Base-by-base conservation (phyloP, 2,797 vertebrate genomes). In the Nyctibius grandis region DNA sequence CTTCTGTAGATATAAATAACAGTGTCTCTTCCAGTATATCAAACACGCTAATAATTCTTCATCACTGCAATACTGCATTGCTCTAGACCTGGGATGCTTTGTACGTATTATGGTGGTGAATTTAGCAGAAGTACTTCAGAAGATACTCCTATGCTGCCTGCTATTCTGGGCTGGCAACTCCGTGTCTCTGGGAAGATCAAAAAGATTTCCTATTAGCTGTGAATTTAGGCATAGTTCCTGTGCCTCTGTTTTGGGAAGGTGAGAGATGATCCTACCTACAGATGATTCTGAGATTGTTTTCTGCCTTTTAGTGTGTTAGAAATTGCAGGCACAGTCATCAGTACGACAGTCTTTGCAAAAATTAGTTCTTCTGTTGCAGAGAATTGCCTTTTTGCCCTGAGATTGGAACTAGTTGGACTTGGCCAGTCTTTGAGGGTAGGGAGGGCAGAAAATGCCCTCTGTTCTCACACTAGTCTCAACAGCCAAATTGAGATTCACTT, bases 1-100 rank as follows among this genome's bases (percentile, higher is more conserved):
- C 89, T 93, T 94, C 87, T 85, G 90, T 15, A 33, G 78, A 61
- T 91, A 88, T 45, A 92, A 93, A 89, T 91, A 90, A 73, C 76
- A 0, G 23, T 22, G 79, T 78, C 77, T 77, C 72, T 73, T 69
- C 26, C 63, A 83, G 85, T 76, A 3, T 48, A 82, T 76, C 79
- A 72, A 87, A 68, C 54, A 23, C 9, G 50, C 77, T 85, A 42
- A 23, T 47, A 54, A 48, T 72, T 34, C 57, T 48, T 42, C 80
- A 38, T 50, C 51, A 3, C 74, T 33, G 61, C 60, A 93, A 38
- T 19, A 28, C 75, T 19, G 82, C 7, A 1, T 26, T 70, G 88
- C 85, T 75, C 77, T 44, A 48, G 48, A 42, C 29, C 72, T 44
- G 36, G 72, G 64, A 25, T 1, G 13, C 14, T 42, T 34, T 51